Evolutionary conservation across 2,113 vertebrate genomes (phyloP), one percentile per base, ranked within the genome.

Genomic region (Trinectes maculatus): DNA sequence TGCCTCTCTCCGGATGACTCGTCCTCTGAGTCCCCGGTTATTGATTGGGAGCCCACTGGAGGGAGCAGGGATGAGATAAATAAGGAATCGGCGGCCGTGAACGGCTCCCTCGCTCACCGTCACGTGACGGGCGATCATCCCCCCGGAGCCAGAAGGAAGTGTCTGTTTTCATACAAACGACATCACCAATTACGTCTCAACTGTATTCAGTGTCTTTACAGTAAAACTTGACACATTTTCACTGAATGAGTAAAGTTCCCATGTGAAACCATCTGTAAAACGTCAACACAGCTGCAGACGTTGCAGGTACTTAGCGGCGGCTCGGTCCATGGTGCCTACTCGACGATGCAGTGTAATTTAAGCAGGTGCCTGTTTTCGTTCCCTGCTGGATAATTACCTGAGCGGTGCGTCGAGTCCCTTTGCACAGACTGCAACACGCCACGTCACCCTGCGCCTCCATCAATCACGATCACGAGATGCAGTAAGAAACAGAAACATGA

Each of bases 81-180:
- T 89, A 91, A 76, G 67, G 71, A 86, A 82, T 89, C 85, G 64
- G 71, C 75, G 77, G 77, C 86, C 84, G 75, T 89, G 88, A 91
- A 81, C 59, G 73, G 65, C 75, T 83, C 71, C 71, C 80, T 87
- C 66, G 61, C 74, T 83, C 77, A 77, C 28, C n/a, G 61, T 71
- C 83, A 87, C 83, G 79, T 72, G 79, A 85, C 66, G 67, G 64
- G 59, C 12, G 84, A 80, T 87, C 71, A 80, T 85, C 80, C 68
- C n/a, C n/a, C n/a, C n/a, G n/a, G n/a, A n/a, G 72, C 28, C 82
- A 76, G 39, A 51, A 19, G 54, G 59, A 74, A 79, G 70, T 31
- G 33, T 16, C 48, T 19, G 53, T 49, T 71, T 55, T 57, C 31
- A 80, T 54, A 43, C 47, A 78, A 75, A 72, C 74, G 13, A 53